A percentile compares a stretch with the other conserved stretches of the same genome.
Evolutionary conservation across 2,888 invertebrate species (phyloP).

Genomic region (Cerceris ruficornis): DNA sequence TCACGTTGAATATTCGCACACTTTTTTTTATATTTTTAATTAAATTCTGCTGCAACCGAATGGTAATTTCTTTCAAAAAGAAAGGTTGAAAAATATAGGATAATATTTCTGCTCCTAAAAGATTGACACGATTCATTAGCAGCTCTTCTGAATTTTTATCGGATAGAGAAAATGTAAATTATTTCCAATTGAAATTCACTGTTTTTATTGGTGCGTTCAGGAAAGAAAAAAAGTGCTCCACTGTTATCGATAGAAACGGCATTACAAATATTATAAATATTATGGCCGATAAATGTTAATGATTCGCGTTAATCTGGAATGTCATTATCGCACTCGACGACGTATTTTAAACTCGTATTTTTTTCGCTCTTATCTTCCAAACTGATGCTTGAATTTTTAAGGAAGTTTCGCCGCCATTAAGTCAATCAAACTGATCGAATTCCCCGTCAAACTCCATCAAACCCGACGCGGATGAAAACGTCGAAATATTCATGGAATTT

Average conservation of each 20-base stretch:
- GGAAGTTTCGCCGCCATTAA: neutral
- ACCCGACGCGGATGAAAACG: constrained; percentile 25
- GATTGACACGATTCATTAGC: no score
- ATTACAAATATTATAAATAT: no score
- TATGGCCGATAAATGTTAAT: no score
- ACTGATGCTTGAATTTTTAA: neutral
- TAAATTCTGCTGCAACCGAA: no score
- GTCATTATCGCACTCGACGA: neutral
- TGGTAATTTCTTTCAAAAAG: no score
- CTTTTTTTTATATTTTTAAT: no score
- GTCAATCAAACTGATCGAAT: constrained; percentile 24
- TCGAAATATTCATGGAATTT: constrained; percentile 3
- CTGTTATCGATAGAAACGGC: neutral
- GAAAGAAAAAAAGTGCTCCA: neutral
- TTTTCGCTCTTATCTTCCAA: neutral
- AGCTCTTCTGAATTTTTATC: no score
- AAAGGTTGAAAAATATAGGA: no score
- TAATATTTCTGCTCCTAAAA: neutral
- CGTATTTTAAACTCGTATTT: neutral
- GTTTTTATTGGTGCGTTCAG: neutral
- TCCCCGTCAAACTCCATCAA: constrained; percentile 29
- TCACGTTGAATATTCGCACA: no score
- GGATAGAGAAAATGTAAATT: neutral
- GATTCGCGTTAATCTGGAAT: neutral
- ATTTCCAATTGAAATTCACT: neutral